phyloP scores from a whole-genome alignment of 2,888 invertebrate species.

The Eucera pruinosa region DNA sequence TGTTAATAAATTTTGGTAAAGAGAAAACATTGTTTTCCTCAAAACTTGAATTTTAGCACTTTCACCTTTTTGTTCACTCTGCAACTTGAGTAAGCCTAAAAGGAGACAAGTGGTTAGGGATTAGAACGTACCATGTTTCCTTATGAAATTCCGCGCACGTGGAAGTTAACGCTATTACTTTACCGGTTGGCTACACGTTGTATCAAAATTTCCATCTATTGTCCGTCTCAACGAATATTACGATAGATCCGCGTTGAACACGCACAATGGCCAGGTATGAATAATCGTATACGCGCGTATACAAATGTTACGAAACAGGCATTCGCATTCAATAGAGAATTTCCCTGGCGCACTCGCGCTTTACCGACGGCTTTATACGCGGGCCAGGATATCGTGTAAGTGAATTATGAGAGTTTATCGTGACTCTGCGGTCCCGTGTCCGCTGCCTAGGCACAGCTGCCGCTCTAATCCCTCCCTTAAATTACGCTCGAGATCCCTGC shows the following conservation, averaged over 20 bases:
- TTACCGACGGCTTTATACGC: constrained; percentile 56
- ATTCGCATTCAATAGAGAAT: constrained; percentile 64
- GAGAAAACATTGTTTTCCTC: no score
- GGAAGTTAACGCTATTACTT: constrained; percentile 52
- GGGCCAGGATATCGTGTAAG: constrained; percentile 64
- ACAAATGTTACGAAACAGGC: constrained; percentile 65
- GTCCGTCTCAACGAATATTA: constrained; percentile 42
- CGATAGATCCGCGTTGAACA: constrained; percentile 45
- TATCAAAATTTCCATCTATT: constrained; percentile 60
- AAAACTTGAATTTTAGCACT: no score
- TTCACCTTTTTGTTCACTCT: not conserved
- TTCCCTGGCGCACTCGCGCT: constrained; percentile 44
- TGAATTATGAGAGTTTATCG: constrained; percentile 79
- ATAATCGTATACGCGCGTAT: constrained; percentile 57
- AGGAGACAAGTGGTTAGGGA: no score
- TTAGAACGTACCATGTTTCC: no score
- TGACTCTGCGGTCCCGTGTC: constrained; percentile 70
- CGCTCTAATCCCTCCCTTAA: constrained; percentile 67
- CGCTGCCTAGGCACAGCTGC: constrained; percentile 69
- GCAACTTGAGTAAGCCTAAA: not conserved
- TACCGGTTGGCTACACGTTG: constrained; percentile 9
- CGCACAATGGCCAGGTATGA: constrained; percentile 60
- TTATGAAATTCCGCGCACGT: constrained; percentile 19
- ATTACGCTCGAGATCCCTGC: constrained; percentile 64
- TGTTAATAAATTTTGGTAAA: no score